A percentile compares a stretch with the other conserved stretches of the same genome.
Evolutionary conservation across 2,888 invertebrate species (phyloP).

Genomic region (Drosophila niveifrons): DNA sequence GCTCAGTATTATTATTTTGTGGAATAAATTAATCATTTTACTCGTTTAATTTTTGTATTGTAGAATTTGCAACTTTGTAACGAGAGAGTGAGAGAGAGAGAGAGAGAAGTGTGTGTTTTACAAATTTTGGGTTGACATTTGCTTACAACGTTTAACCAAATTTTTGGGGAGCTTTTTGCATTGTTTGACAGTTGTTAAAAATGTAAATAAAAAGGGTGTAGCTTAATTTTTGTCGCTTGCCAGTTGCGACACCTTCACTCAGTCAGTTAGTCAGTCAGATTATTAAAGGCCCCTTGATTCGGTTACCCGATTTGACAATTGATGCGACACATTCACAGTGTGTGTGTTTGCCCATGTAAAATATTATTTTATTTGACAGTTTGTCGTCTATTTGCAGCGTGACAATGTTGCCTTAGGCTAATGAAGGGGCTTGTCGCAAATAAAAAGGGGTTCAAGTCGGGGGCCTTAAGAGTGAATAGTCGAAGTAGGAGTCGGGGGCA

Average conservation of each 20-base stretch:
- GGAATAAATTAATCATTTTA: too few species aligned
- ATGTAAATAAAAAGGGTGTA: conserved; percentile 36
- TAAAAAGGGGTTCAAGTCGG: conserved; percentile 10
- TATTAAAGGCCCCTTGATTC: conserved; percentile 2
- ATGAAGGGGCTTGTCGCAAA: conserved; percentile 47
- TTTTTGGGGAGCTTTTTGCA: conserved; percentile 27
- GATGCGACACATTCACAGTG: conserved; percentile 11
- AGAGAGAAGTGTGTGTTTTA: conserved; percentile 1
- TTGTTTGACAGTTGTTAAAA: conserved; percentile 41
- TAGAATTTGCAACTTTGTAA: background rate
- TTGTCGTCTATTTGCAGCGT: conserved; percentile 35
- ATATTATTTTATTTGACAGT: conserved; percentile 65
- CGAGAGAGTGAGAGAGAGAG: too few species aligned
- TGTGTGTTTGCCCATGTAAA: conserved; percentile 67
- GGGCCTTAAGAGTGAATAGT: too few species aligned
- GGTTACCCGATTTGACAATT: background rate
- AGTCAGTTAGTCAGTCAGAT: background rate
- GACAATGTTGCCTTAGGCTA: conserved; percentile 60
- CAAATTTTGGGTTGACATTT: conserved; percentile 50
- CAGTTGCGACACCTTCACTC: conserved; percentile 34
- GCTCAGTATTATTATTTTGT: too few species aligned
- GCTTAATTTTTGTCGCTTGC: conserved; percentile 52
- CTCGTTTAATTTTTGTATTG: conserved; percentile 7
- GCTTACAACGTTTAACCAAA: conserved; percentile 26
- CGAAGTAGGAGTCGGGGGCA: too few species aligned